Evolutionary conservation across 2,888 invertebrate species (phyloP).

Genomic region (Fragum fragum): DNA sequence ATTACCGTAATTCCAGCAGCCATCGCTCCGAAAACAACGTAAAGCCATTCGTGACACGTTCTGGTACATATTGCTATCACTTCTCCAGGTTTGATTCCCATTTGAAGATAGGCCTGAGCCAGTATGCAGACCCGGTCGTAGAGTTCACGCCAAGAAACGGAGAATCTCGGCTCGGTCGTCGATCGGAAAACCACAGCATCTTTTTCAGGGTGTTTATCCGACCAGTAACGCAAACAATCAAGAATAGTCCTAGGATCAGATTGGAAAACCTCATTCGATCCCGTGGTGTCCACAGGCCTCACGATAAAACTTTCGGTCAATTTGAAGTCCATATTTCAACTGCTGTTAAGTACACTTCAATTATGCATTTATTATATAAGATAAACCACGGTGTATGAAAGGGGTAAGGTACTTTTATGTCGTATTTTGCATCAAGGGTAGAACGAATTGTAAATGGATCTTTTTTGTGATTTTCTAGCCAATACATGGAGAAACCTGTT

Average conservation of each 20-base stretch:
- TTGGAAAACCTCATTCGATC: background rate
- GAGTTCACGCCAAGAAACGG: conserved; percentile 16
- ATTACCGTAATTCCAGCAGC: conserved; percentile 25
- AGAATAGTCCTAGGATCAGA: background rate
- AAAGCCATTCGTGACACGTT: conserved; percentile 47
- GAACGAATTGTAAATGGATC: no score
- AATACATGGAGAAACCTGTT: no score
- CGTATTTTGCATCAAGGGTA: no score
- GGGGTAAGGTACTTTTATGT: no score
- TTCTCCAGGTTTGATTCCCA: conserved; percentile 36
- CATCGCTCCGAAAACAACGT: conserved; percentile 36
- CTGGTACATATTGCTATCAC: conserved; percentile 25
- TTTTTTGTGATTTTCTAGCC: no score
- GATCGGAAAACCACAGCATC: background rate
- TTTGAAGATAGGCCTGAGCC: background rate
- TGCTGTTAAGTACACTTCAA: no score
- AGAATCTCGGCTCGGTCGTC: background rate
- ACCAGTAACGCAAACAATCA: conserved; percentile 2
- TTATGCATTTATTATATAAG: no score
- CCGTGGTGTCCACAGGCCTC: no score
- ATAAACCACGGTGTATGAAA: no score
- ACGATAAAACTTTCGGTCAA: background rate
- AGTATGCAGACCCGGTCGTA: background rate
- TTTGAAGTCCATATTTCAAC: no score
- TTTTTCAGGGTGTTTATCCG: background rate